Percentiles rank a stretch among this genome's conserved stretches.
phyloP scores from a whole-genome alignment of 53 echinoderm and acorn worm species.

The Holothuria leucospilota region DNA sequence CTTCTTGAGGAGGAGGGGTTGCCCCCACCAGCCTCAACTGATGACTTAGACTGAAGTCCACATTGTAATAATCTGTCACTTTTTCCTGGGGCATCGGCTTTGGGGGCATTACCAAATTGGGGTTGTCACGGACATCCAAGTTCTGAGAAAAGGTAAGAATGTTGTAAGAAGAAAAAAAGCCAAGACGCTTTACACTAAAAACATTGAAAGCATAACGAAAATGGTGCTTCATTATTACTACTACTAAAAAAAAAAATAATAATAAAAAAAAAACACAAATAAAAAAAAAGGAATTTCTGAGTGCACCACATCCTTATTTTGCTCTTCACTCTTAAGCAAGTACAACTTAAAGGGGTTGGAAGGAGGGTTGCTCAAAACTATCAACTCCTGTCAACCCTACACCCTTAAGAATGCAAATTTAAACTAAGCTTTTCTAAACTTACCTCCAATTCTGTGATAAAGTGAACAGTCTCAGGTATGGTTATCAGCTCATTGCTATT shows the following conservation, averaged over 20 bases:
- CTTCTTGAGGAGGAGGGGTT: conserved; percentile 72
- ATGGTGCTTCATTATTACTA: too few species aligned
- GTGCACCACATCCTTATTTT: too few species aligned
- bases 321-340: too few species aligned
- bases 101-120: conserved; percentile 94
- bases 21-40: conserved; percentile 95
- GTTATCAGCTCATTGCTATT: conserved; percentile 90
- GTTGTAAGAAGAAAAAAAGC: not conserved
- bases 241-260: too few species aligned
- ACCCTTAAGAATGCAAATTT: too few species aligned
- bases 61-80: conserved; percentile 93
- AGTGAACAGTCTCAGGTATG: conserved; percentile 94
- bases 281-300: too few species aligned
- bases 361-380: too few species aligned
- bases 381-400: too few species aligned
- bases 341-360: too few species aligned
- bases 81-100: conserved; percentile 86
- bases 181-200: not conserved
- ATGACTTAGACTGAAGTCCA: conserved; percentile 94
- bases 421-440: not conserved
- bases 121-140: conserved; percentile 93
- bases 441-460: conserved; percentile 96
- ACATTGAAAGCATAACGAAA: not conserved
- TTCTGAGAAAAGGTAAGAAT: conserved; percentile 36
- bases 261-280: too few species aligned